phyloP scores from a whole-genome alignment of 2,888 invertebrate species.

The Cheilosia vernalis region DNA sequence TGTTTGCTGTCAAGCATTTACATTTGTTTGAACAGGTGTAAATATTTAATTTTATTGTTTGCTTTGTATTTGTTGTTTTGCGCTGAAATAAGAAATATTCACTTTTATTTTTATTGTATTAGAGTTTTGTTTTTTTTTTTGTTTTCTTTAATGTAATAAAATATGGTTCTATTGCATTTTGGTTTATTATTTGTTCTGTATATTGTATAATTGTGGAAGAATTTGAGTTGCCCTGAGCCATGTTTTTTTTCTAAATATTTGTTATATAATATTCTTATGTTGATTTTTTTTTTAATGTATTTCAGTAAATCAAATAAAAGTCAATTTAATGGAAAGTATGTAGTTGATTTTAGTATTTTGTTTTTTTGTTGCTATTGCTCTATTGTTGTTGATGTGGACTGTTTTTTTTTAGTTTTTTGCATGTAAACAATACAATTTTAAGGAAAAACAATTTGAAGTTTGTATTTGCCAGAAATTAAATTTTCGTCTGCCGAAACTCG shows the following conservation, averaged over 20 bases:
- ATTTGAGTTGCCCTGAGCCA: constrained; percentile 84
- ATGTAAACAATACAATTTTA: constrained; percentile 36
- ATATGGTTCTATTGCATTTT: constrained; percentile 75
- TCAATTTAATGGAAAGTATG: constrained; percentile 51
- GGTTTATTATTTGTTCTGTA: constrained; percentile 76
- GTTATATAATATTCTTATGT: constrained; percentile 60
- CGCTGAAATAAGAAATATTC: constrained; percentile 64
- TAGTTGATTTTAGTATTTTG: constrained; percentile 23
- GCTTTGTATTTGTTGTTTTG: constrained; percentile 49
- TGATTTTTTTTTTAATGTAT: constrained; percentile 59
- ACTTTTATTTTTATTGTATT: constrained; percentile 59
- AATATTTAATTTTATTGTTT: constrained; percentile 55
- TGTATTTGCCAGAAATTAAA: constrained; percentile 65
- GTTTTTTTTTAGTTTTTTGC: constrained; percentile 9
- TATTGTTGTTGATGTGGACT: constrained; percentile 61
- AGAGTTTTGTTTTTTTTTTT: constrained; percentile 37
- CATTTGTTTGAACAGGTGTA: constrained; percentile 57
- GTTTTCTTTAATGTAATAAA: constrained; percentile 69
- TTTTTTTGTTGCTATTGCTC: constrained; percentile 35
- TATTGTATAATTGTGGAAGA: constrained; percentile 81
- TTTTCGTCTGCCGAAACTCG: constrained; percentile 75
- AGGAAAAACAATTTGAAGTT: constrained; percentile 43
- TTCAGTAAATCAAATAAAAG: constrained; percentile 67
- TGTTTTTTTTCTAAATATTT: constrained; percentile 75
- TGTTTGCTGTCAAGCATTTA: constrained; percentile 55